Conservation (phyloP, 2,888 invertebrate species). For the Lycocerus yunnanus region DNA sequence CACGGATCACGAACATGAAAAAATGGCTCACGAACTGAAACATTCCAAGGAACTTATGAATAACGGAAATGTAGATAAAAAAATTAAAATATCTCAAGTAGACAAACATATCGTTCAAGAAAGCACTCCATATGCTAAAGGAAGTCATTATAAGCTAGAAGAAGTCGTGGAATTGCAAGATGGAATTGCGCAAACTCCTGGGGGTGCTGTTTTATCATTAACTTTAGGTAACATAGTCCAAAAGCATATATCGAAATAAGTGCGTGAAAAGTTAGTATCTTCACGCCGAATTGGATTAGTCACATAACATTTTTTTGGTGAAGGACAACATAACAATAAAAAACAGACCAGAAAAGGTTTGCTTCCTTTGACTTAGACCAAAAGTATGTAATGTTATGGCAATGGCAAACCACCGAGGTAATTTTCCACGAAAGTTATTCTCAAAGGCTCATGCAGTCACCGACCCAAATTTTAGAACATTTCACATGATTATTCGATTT, state of each 20-base stretch:
- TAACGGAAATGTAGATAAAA: constrained; percentile 17
- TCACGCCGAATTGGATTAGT: too few species aligned
- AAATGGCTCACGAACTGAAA: constrained; percentile 53
- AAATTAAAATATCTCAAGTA: constrained; percentile 24
- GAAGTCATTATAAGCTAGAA: constrained; percentile 44
- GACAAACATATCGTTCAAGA: constrained; percentile 19
- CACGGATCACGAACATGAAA: constrained; percentile 49
- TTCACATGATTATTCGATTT: too few species aligned
- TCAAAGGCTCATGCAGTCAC: too few species aligned
- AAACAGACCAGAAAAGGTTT: too few species aligned
- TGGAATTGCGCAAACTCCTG: constrained; percentile 71
- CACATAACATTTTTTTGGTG: too few species aligned
- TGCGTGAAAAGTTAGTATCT: too few species aligned
- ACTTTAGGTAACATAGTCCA: constrained; percentile 64
- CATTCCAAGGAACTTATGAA: constrained; percentile 45
- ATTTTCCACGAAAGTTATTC: too few species aligned
- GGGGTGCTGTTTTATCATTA: constrained; percentile 79
- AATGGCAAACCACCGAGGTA: too few species aligned
- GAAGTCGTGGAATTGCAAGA: constrained; percentile 55
- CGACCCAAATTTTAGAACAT: neutral
- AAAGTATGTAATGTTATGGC: too few species aligned
- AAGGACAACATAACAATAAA: too few species aligned
- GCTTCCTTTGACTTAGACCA: too few species aligned
- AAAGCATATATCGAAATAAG: too few species aligned
- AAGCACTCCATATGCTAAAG: constrained; percentile 40